Conservation (phyloP, 2,797 vertebrate species). For the Argentina silus region DNA sequence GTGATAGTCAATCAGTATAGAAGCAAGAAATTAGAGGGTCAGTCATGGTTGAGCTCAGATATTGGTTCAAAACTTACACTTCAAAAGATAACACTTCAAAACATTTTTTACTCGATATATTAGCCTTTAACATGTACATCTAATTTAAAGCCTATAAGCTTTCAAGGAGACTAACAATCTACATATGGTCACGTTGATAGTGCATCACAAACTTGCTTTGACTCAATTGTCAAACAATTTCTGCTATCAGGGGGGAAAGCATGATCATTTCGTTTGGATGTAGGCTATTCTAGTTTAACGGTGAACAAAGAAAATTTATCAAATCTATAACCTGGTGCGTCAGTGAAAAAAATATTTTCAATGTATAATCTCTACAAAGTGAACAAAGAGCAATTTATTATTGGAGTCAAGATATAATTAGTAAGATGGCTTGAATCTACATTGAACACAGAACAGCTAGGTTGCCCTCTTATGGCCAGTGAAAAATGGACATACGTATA, state of each 20-base stretch:
- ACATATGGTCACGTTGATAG: background rate
- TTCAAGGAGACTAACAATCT: background rate
- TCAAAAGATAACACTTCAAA: background rate
- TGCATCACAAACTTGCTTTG: background rate
- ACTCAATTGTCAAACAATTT: background rate
- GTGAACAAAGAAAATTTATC: background rate
- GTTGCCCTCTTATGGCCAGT: constrained; percentile 39
- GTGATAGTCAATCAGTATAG: background rate
- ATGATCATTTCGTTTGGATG: background rate
- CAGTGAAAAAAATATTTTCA: background rate
- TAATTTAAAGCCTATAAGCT: background rate
- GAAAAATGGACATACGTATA: background rate
- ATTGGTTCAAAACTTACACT: background rate
- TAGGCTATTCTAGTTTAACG: background rate
- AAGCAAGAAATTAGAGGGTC: background rate
- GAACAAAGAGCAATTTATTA: background rate
- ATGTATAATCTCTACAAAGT: background rate
- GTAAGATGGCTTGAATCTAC: background rate
- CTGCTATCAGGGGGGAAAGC: background rate
- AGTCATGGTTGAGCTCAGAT: background rate
- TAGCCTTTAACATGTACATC: background rate
- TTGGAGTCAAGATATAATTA: background rate
- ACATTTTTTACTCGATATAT: background rate
- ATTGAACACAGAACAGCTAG: constrained; percentile 5
- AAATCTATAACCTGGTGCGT: background rate